Evolutionary conservation across 2,113 vertebrate species (phyloP).

Genomic region (Noturus placidus): DNA sequence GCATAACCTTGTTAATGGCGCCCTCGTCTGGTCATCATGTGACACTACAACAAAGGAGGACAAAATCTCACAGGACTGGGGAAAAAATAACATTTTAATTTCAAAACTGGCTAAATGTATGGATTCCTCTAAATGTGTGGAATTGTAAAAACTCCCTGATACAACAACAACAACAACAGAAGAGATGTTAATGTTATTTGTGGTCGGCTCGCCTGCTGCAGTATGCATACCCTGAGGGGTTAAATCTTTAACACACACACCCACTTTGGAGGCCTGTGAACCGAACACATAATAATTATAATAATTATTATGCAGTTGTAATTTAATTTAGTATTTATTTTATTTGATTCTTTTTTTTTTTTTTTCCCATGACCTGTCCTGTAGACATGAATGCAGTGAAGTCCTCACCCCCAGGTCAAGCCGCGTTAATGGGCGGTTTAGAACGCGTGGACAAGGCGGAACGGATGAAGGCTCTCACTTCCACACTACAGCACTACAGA

Average conservation of each 20-base stretch:
- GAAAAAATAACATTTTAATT: neutral
- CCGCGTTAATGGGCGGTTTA: neutral
- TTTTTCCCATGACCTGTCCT: neutral
- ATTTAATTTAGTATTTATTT: neutral
- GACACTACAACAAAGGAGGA: neutral
- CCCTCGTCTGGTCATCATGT: slow-evolving; percentile 3
- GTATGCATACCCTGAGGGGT: neutral
- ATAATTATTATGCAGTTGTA: too few relatives aligned
- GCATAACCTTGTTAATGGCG: neutral
- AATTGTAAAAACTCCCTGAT: neutral
- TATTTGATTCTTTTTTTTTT: neutral
- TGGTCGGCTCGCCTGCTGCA: neutral
- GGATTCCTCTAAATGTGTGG: neutral
- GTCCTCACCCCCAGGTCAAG: neutral
- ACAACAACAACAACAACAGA: neutral
- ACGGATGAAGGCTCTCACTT: neutral
- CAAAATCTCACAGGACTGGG: too few relatives aligned
- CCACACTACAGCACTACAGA: neutral
- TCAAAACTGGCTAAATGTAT: neutral
- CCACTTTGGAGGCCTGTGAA: neutral
- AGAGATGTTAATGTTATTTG: neutral
- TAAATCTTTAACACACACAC: neutral
- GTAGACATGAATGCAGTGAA: too few relatives aligned
- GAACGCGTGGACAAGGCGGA: slow-evolving; percentile 12
- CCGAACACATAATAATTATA: neutral